Conservation (phyloP, 2,797 vertebrate genomes). For the Amblyraja radiata region DNA sequence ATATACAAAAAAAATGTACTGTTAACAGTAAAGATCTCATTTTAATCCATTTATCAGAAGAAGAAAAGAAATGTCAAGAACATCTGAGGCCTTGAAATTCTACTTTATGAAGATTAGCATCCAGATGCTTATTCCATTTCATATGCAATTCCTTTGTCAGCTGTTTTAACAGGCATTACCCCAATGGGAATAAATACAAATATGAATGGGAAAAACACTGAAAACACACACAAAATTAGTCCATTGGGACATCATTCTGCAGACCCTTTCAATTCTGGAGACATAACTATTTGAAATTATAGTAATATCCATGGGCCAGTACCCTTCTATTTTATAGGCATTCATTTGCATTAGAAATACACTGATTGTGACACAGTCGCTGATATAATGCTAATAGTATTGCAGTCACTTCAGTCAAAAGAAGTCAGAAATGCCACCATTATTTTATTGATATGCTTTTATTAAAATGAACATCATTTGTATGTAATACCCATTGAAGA, state of each 20-base stretch:
- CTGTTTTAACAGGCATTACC: slow-evolving; percentile 13
- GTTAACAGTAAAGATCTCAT: neutral
- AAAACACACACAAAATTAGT: slow-evolving; percentile 21
- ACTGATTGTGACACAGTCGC: neutral
- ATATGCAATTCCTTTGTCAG: slow-evolving; percentile 19
- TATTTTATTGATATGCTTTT: slow-evolving; percentile 19
- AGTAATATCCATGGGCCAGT: slow-evolving; percentile 2
- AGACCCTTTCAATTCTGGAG: slow-evolving; percentile 15
- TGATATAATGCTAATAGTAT: slow-evolving; percentile 19
- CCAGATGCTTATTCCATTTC: neutral
- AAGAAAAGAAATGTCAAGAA: neutral
- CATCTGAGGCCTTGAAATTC: slow-evolving; percentile 8
- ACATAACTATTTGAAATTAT: slow-evolving; percentile 33
- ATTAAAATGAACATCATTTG: slow-evolving; percentile 17
- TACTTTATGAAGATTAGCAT: slow-evolving; percentile 12
- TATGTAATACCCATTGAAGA: neutral
- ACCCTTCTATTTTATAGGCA: slow-evolving; percentile 19
- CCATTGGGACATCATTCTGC: neutral
- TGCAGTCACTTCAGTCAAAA: neutral
- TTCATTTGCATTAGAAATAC: slow-evolving; percentile 13
- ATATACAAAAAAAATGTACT: slow-evolving; percentile 16
- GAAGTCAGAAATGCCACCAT: slow-evolving; percentile 21
- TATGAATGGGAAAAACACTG: slow-evolving; percentile 9
- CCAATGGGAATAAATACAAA: slow-evolving; percentile 28
- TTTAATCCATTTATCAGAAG: neutral